phyloP scores from a whole-genome alignment of 2,797 vertebrate species.

The Macropodus opercularis region DNA sequence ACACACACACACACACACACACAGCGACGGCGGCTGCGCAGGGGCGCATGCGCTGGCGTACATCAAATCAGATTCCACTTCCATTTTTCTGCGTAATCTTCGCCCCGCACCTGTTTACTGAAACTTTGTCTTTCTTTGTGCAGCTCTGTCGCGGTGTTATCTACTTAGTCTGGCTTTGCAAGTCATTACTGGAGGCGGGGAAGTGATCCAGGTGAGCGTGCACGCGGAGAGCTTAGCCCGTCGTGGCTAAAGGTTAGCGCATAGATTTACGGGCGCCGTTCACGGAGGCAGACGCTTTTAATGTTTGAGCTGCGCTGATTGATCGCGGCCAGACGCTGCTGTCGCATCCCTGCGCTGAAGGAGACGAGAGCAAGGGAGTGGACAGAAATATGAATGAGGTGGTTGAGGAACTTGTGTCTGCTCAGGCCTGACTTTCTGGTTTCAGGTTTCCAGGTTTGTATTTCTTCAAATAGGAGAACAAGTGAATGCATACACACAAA shows the following conservation, averaged over 20 bases:
- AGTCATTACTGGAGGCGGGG: conserved; percentile 51
- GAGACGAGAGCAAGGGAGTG: neutral
- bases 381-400: neutral
- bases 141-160: conserved; percentile 25
- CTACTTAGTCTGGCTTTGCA: conserved; percentile 51
- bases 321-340: conserved; percentile 42
- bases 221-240: conserved; percentile 61
- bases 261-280: conserved; percentile 60
- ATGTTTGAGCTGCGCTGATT: conserved; percentile 59
- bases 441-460: too few species aligned
- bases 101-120: conserved; percentile 12
- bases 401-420: conserved; percentile 9
- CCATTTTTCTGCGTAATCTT: conserved; percentile 6
- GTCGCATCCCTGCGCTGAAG: conserved; percentile 12
- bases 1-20: too few species aligned
- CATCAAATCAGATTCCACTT: conserved; percentile 19
- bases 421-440: neutral
- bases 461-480: neutral
- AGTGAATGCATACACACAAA: conserved; percentile 5
- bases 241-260: conserved; percentile 69
- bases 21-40: too few species aligned
- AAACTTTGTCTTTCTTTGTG: conserved; percentile 14
- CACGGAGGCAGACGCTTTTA: conserved; percentile 57
- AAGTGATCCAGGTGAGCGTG: conserved; percentile 60
- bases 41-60: conserved; percentile 18